These are phyloP conservation scores for Corvus cornix DNA, from an alignment of 2,113 vertebrate genomes.

Conservation along the genomic window DNA sequence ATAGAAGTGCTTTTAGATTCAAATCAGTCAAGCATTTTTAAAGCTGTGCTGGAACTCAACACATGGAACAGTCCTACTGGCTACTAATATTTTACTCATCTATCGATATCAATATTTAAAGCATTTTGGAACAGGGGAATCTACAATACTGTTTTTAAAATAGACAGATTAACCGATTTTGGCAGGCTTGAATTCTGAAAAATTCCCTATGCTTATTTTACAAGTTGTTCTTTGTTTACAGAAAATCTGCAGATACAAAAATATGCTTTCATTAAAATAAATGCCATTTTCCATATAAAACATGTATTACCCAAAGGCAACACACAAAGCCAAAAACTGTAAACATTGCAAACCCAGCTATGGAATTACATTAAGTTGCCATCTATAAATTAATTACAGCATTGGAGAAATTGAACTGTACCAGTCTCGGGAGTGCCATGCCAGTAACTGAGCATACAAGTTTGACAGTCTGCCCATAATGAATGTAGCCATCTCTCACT, in stretches of 20 bases:
- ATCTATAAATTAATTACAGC: not conserved
- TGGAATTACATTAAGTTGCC: not conserved
- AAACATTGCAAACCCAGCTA: not conserved
- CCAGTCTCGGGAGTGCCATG: slow-evolving; percentile 98
- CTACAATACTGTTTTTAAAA: not conserved
- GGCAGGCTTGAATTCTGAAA: not conserved
- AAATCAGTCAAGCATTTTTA: not conserved
- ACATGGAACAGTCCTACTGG: not conserved
- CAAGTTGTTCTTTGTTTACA: not conserved
- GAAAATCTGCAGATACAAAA: not conserved
- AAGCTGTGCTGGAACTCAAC: not conserved
- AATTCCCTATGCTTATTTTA: not conserved
- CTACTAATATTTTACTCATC: not conserved
- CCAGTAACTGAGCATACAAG: slow-evolving; percentile 98
- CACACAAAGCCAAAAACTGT: not conserved
- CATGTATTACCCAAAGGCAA: not conserved
- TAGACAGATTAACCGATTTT: not conserved
- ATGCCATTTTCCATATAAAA: not conserved
- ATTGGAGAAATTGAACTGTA: slow-evolving; percentile 68
- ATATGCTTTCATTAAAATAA: not conserved
- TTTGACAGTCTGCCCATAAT: slow-evolving; percentile 98
- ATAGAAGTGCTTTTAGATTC: not conserved
- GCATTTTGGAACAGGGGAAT: not conserved
- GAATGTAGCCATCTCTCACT: slow-evolving; percentile 97
- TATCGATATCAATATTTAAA: not conserved